Evolutionary conservation across 2,888 invertebrate genomes (phyloP), one percentile per base, ranked within the genome.

Genomic region (Lepidonotus clava): DNA sequence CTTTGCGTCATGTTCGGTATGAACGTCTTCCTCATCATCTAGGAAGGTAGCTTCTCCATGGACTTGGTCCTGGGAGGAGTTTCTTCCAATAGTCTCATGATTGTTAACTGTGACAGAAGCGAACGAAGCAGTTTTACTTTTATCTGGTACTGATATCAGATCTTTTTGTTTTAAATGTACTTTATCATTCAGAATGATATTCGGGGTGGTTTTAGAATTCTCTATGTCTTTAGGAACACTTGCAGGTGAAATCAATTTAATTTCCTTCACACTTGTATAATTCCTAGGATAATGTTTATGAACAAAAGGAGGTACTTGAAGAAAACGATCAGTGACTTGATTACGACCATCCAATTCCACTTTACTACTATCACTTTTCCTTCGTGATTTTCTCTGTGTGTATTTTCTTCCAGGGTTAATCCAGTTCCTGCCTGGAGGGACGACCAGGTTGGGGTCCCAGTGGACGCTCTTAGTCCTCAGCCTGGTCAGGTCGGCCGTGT

Each of bases 391-490:
- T 24, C 66, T 28, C 32, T 5, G 66, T 1, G 66, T 32, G 32
- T 24, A 28, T 14, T 66, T 14, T 2, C 66, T 24, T 14, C 32
- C 28, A 14, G 66, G 2, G 66, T 66, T 28, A 32, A 18, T 66
- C 66, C 66, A 66, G 4, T 32, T 24, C 66, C 71, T 71, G 34
- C 36, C 5, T 18, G 32, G 32, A 2, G 71, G 71, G 18, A 38
- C 38, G n/a, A 24, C 71, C 18, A 71, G 34, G 21, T 71, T 38
- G 21, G 71, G 71, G 71, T 71, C 71, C 71, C 71, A 71, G 71
- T 71, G 71, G 0, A 71, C 71, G 21, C n/a, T 34, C 24, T 71
- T 71, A 18, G 46, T n/a, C n/a, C n/a, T n/a, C n/a, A n/a, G n/a
- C n/a, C n/a, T n/a, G n/a, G n/a, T n/a, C n/a, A n/a, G n/a, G n/a